phyloP scores from a whole-genome alignment of 2,888 invertebrate species.

The Dromius quadrimaculatus region DNA sequence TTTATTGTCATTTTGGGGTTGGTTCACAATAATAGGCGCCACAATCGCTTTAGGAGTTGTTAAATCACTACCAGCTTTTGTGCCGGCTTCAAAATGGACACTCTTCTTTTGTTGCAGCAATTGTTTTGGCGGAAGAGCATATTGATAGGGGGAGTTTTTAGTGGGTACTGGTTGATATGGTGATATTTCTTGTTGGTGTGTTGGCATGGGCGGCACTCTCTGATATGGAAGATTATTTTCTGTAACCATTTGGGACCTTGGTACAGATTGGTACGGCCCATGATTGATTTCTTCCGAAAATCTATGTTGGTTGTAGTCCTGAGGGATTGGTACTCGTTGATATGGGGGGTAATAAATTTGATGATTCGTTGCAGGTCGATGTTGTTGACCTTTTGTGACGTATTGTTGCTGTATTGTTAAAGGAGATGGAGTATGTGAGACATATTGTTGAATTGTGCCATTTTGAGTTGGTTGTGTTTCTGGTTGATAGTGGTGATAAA shows the following conservation, averaged over 20 bases:
- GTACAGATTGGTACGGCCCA: conserved; percentile 32
- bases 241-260: conserved; percentile 4
- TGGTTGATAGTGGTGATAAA: conserved; percentile 57
- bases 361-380: neutral
- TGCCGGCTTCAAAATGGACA: conserved; percentile 80
- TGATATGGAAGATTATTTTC: conserved; percentile 69
- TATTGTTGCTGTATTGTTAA: conserved; percentile 39
- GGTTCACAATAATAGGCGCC: conserved; percentile 65
- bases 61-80: conserved; percentile 75
- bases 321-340: conserved; percentile 55
- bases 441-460: conserved; percentile 22
- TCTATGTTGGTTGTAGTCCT: conserved; percentile 58
- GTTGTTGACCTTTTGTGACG: conserved; percentile 33
- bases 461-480: conserved; percentile 31
- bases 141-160: conserved; percentile 74
- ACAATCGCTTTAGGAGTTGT: conserved; percentile 64
- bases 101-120: conserved; percentile 74
- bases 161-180: conserved; percentile 65
- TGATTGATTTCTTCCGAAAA: conserved; percentile 55
- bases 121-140: conserved; percentile 73
- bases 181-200: conserved; percentile 64
- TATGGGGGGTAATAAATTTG: conserved; percentile 53
- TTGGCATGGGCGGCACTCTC: conserved; percentile 71
- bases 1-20: conserved; percentile 67
- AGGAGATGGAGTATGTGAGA: conserved; percentile 54